phyloP scores from a whole-genome alignment of 2,888 invertebrate genomes.

The Gonocerus acuteangulatus region DNA sequence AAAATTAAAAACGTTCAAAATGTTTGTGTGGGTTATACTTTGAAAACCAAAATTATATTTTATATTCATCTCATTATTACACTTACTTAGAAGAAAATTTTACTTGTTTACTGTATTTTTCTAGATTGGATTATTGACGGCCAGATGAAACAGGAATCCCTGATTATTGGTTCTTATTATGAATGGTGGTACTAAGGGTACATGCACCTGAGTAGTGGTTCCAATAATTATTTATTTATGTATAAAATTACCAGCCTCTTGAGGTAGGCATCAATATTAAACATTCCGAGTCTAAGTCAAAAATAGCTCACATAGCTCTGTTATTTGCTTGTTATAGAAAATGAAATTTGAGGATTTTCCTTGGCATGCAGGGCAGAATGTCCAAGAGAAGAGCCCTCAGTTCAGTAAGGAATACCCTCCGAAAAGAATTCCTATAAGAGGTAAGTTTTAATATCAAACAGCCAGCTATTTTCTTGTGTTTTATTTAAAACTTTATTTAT shows the following conservation, averaged over 20 bases:
- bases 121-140: constrained; percentile 1
- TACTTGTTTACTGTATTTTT: constrained; percentile 14
- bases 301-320: no score
- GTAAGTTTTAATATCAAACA: constrained; percentile 44
- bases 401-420: constrained; percentile 58
- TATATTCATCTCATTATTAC: not conserved
- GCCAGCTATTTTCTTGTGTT: no score
- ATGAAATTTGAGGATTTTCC: constrained; percentile 61
- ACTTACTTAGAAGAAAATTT: constrained; percentile 2
- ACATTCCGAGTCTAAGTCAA: not conserved
- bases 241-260: not conserved
- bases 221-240: no score
- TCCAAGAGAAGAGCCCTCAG: constrained; percentile 49
- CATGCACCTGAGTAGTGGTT: no score
- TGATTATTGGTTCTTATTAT: no score
- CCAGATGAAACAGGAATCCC: not conserved
- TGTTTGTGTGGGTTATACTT: no score
- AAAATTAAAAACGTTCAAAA: no score
- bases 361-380: constrained; percentile 58
- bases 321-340: constrained; percentile 43
- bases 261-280: constrained; percentile 6
- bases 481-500: not conserved
- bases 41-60: not conserved
- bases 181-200: no score
- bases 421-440: constrained; percentile 74